These are phyloP conservation scores for Propithecus perrieri DNA, from an alignment of 2,797 vertebrate genomes.

Conservation along the genomic window DNA sequence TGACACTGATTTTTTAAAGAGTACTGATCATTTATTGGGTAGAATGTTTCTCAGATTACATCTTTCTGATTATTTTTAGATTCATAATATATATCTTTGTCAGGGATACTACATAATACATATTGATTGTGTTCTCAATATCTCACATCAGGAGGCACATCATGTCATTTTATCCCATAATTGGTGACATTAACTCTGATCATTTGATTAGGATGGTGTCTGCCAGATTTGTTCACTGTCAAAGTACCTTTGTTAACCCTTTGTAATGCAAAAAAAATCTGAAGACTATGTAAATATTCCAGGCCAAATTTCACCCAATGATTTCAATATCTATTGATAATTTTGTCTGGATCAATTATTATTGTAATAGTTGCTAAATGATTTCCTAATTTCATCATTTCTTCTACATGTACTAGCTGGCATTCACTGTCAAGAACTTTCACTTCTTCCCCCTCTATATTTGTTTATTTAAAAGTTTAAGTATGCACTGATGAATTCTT, in stretches of 20 bases:
- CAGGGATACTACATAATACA: background rate
- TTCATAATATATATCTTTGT: slow-evolving; percentile 15
- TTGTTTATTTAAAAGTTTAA: background rate
- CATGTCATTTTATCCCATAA: slow-evolving; percentile 31
- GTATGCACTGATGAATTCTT: background rate
- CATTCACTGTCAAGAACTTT: background rate
- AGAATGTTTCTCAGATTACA: background rate
- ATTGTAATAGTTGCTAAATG: background rate
- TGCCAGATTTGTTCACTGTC: background rate
- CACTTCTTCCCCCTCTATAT: background rate
- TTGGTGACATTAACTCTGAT: slow-evolving; percentile 3
- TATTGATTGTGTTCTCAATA: background rate
- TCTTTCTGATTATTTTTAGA: slow-evolving; percentile 18
- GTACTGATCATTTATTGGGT: background rate
- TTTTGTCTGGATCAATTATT: slow-evolving; percentile 23
- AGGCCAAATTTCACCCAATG: background rate
- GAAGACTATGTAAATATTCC: background rate
- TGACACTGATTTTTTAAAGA: background rate
- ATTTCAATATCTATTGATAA: slow-evolving; percentile 44
- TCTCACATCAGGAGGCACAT: background rate
- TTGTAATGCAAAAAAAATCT: background rate
- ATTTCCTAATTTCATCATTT: slow-evolving; percentile 33
- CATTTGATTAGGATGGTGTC: background rate
- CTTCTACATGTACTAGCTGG: background rate
- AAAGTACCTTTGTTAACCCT: background rate